Evolutionary conservation across 2,797 vertebrate species (phyloP).

Genomic region (Parotocinclus haroldoi): DNA sequence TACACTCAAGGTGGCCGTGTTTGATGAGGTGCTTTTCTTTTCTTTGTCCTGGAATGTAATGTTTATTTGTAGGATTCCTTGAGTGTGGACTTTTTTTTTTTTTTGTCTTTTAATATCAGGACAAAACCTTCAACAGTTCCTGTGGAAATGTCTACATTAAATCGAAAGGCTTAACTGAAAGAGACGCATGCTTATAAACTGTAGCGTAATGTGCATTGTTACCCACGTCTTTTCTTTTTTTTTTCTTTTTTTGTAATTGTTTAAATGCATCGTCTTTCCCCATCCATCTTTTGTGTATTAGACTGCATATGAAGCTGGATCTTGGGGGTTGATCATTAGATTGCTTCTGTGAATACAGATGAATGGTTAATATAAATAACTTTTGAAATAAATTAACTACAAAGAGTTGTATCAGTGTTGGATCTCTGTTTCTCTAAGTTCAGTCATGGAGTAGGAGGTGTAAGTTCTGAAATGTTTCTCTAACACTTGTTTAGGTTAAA

Average conservation of each 20-base stretch:
- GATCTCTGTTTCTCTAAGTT: constrained; percentile 5
- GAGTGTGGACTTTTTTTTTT: constrained; percentile 30
- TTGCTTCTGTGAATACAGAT: constrained; percentile 74
- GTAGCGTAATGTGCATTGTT: constrained; percentile 43
- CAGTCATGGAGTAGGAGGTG: no score
- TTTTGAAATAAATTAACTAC: constrained; percentile 54
- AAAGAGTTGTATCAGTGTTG: constrained; percentile 20
- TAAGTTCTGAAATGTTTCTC: no score
- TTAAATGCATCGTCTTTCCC: constrained; percentile 52
- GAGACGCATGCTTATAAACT: constrained; percentile 67
- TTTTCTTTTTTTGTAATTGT: constrained; percentile 27
- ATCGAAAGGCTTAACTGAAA: constrained; percentile 55
- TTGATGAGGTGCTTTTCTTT: constrained; percentile 27
- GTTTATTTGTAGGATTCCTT: constrained; percentile 42
- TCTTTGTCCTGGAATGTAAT: constrained; percentile 36
- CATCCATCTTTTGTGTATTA: constrained; percentile 51
- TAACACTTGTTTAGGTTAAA: no score
- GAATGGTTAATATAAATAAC: constrained; percentile 81
- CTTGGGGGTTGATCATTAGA: constrained; percentile 53
- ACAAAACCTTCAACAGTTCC: constrained; percentile 43
- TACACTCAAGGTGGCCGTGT: constrained; percentile 4
- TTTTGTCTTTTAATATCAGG: constrained; percentile 7
- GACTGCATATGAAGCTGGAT: constrained; percentile 58
- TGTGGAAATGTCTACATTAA: constrained; percentile 60
- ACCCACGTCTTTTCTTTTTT: constrained; percentile 15